A percentile compares a stretch with the other conserved stretches of the same genome.
Conservation (phyloP, 2,797 vertebrate genomes). For the Aplochiton taeniatus region DNA sequence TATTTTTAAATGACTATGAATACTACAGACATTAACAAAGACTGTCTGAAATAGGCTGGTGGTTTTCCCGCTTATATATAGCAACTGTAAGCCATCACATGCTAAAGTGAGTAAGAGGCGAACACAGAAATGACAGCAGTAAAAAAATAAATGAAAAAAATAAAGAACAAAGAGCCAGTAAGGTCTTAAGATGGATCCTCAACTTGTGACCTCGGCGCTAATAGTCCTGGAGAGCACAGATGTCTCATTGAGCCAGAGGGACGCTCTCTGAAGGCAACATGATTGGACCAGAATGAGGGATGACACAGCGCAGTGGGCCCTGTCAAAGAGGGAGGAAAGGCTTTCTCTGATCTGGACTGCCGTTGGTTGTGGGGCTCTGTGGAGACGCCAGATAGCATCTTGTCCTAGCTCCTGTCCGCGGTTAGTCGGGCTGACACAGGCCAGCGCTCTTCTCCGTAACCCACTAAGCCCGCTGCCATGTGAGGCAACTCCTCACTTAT, state of each 20-base stretch:
- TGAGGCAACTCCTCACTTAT: constrained; percentile 55
- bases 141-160: constrained; percentile 28
- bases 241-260: constrained; percentile 25
- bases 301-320: constrained; percentile 44
- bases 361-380: constrained; percentile 55
- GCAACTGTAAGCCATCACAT: constrained; percentile 27
- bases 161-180: constrained; percentile 21
- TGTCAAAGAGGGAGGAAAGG: constrained; percentile 44
- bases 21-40: constrained; percentile 27
- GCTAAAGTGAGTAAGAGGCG: constrained; percentile 14
- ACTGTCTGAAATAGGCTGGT: constrained; percentile 1
- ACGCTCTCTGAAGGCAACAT: constrained; percentile 33
- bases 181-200: constrained; percentile 43
- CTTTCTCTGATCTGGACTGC: constrained; percentile 59
- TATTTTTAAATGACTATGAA: constrained; percentile 7
- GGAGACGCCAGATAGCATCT: constrained; percentile 63
- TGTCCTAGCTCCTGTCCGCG: constrained; percentile 55
- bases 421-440: constrained; percentile 65
- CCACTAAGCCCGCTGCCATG: constrained; percentile 59
- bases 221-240: constrained; percentile 25
- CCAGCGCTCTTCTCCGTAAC: constrained; percentile 67
- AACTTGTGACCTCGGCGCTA: constrained; percentile 48
- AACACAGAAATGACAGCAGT: not conserved
- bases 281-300: constrained; percentile 48
- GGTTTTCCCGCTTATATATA: constrained; percentile 27